A percentile compares a stretch with the other conserved stretches of the same genome.
Evolutionary conservation across 1,140 invertebrate genomes (phyloP).

Genomic region (Atta colombica): DNA sequence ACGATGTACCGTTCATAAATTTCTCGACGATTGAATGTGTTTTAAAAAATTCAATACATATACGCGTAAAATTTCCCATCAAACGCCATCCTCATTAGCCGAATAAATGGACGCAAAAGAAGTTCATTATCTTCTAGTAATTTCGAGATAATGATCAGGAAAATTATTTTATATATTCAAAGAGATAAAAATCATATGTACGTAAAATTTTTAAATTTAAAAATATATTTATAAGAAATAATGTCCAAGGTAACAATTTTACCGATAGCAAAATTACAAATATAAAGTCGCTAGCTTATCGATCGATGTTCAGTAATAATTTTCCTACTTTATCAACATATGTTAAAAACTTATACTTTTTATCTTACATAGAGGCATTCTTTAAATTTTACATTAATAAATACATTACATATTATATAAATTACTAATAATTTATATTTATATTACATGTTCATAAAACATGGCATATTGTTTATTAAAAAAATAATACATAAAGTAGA

Average conservation of each 20-base stretch:
- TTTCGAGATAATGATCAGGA: background rate
- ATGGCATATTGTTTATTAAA: background rate
- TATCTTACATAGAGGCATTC: background rate
- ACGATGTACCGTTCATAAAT: conserved; percentile 53
- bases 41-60: background rate
- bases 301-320: background rate
- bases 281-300: conserved; percentile 8
- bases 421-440: background rate
- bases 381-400: background rate
- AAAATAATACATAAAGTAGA: background rate
- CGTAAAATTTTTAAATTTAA: background rate
- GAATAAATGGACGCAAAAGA: background rate
- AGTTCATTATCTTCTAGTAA: background rate
- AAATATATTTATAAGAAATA: background rate
- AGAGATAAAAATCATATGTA: background rate
- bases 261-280: background rate
- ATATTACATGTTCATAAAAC: background rate
- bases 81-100: background rate
- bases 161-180: background rate
- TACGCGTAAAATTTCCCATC: background rate
- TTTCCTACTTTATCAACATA: background rate
- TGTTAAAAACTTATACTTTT: background rate
- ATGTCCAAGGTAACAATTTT: background rate
- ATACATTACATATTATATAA: background rate
- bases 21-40: background rate